phyloP scores from a whole-genome alignment of 2,113 vertebrate species.

The Piprites chloris region DNA sequence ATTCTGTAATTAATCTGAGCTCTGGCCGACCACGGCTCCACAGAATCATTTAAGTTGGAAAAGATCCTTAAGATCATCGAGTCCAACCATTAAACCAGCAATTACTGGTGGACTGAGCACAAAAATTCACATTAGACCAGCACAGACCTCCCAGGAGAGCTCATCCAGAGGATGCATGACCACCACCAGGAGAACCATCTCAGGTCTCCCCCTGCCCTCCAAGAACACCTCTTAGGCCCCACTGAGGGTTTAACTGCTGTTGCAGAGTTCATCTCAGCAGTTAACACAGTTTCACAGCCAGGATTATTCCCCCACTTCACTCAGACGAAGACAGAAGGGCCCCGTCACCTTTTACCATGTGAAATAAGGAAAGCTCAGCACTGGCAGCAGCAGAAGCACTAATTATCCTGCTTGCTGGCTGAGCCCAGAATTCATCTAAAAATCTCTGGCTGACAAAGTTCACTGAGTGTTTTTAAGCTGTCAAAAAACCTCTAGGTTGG shows the following conservation, averaged over 20 bases:
- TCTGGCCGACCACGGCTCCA: rapidly evolving
- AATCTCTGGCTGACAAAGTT: not conserved
- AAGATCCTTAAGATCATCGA: not conserved
- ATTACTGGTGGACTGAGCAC: not conserved
- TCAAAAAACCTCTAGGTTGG: not conserved
- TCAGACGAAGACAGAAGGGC: not conserved
- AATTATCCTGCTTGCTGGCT: not conserved
- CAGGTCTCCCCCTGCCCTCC: not conserved
- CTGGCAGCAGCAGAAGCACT: not conserved
- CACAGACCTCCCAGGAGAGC: too few relatives aligned
- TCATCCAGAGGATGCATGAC: not conserved
- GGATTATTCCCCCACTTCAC: not conserved
- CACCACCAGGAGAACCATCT: not conserved
- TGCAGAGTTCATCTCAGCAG: not conserved
- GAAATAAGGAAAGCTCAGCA: not conserved
- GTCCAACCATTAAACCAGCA: not conserved
- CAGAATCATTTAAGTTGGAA: not conserved
- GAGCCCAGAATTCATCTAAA: not conserved
- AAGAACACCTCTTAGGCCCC: not conserved
- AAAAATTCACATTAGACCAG: not conserved
- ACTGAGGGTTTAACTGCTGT: not conserved
- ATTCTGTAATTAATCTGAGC: not conserved
- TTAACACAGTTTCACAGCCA: not conserved
- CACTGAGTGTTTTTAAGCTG: not conserved
- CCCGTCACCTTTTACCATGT: not conserved